Percentiles rank a stretch among this genome's conserved stretches.
These are phyloP conservation scores for Zapornia atra DNA, from an alignment of 2,113 vertebrate species.

Conservation along the genomic window DNA sequence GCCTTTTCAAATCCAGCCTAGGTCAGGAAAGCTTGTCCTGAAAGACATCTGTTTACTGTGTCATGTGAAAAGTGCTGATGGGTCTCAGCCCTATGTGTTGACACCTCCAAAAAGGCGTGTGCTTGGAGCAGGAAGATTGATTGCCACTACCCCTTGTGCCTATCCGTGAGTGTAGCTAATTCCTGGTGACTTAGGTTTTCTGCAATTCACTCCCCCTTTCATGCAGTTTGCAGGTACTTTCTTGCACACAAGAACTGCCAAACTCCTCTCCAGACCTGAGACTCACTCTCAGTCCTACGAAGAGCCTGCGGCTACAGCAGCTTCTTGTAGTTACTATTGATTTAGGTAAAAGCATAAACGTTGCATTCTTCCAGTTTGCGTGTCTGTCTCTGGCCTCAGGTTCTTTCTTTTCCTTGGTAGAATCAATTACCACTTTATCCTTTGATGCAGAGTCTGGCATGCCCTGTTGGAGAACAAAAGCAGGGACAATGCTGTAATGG, in stretches of 20 bases:
- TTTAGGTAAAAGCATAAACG: conserved; percentile 27
- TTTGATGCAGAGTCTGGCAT: background rate
- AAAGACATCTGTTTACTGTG: background rate
- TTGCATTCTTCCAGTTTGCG: background rate
- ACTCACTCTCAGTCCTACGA: background rate
- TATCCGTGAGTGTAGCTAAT: background rate
- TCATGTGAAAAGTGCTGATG: background rate
- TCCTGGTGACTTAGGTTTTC: background rate
- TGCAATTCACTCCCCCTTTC: background rate
- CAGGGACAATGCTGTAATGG: background rate
- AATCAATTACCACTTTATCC: conserved; percentile 40
- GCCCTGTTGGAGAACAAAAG: background rate
- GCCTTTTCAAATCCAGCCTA: background rate
- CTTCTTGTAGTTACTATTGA: background rate
- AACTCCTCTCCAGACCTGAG: background rate
- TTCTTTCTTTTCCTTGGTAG: conserved; percentile 27
- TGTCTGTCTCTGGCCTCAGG: background rate
- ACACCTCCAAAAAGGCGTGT: background rate
- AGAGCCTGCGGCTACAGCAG: background rate
- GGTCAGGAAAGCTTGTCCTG: background rate
- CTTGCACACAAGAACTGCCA: background rate
- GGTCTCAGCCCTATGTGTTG: background rate
- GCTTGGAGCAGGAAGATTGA: background rate
- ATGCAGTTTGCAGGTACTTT: background rate
- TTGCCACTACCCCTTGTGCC: background rate